Base-by-base conservation (phyloP, 2,113 vertebrate species). In the Xiphorhynchus elegans region DNA sequence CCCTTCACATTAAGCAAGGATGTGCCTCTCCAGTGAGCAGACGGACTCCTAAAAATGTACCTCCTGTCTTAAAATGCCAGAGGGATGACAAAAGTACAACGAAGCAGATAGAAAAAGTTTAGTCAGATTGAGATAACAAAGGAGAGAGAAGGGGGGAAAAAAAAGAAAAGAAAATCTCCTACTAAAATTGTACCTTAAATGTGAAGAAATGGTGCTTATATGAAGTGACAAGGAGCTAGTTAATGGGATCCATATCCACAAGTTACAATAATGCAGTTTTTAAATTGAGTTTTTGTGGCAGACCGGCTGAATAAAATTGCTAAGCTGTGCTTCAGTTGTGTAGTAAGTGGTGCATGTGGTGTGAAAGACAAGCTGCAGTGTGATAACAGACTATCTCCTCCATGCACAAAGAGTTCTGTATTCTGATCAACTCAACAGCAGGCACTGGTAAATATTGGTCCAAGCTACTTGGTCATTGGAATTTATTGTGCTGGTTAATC, bases 211-310 rank as follows among this genome's bases (percentile, higher is more conserved):
- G 55, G 46, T 86, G 47, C 77, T 95, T 90, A 56, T 90, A 56
- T 64, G 85, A 84, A 95, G 87, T 94, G 87, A 94, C 92, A 95
- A 93, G 91, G 74, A 94, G 81, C 80, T 89, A 74, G 76, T 91
- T 91, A 93, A 93, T 93, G 88, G 94, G 90, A 95, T 95, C 95
- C 78, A 82, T 97, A 95, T 91, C 94, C 92, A 81, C 89, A 89
- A 96, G 93, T 86, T 93, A 90, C 87, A 96, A 94, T 92, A 90
- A 94, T 87, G 84, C 84, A 47, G 69, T 56, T 95, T 90, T 95
- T 82, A 96, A 97, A 96, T 95, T 85, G 88, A 91, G 88, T 95
- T 96, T 97, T 95, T 95, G 92, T 96, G 87, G 87, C 87, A 94
- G 87, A 90, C 87, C 35, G 4, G 70, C 83, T 84, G 84, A 93